phyloP scores from a whole-genome alignment of 2,888 invertebrate species.

The Drosophila prostipennis region DNA sequence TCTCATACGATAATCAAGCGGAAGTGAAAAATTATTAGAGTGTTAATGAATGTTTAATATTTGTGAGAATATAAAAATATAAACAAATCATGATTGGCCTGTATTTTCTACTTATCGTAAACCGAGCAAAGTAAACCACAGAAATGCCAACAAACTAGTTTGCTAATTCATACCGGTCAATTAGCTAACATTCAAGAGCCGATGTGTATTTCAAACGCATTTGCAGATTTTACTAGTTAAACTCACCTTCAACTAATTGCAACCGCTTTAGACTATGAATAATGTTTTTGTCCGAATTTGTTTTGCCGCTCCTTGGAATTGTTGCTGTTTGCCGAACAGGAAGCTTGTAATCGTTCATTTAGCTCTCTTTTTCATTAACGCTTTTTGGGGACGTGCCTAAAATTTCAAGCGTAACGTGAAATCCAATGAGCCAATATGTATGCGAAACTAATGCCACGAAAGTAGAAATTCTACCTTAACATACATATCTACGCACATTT shows the following conservation, averaged over 20 bases:
- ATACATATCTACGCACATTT: conserved; percentile 9
- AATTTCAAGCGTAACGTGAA: conserved; percentile 17
- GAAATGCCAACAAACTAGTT: conserved; percentile 25
- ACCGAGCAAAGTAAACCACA: not conserved
- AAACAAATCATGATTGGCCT: not conserved
- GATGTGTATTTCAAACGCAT: conserved; percentile 11
- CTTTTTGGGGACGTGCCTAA: conserved; percentile 29
- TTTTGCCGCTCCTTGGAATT: conserved; percentile 22
- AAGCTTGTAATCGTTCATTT: conserved; percentile 38
- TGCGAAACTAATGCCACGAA: conserved; percentile 6
- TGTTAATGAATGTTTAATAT: conserved; percentile 6
- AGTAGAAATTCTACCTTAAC: conserved; percentile 3
- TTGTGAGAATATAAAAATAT: conserved; percentile 3
- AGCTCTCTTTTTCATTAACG: conserved; percentile 32
- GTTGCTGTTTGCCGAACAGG: conserved; percentile 14
- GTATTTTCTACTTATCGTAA: not conserved
- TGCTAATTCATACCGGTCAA: conserved; percentile 20
- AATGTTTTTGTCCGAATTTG: conserved; percentile 17
- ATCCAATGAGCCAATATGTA: conserved; percentile 33
- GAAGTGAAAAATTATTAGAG: conserved; percentile 7
- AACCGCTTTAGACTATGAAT: conserved; percentile 9
- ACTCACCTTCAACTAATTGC: conserved; percentile 30
- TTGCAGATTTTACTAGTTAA: conserved; percentile 18
- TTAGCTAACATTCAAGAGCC: conserved; percentile 16
- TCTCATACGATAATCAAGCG: not conserved